These are phyloP conservation scores for Urocolius indicus DNA, from an alignment of 2,113 vertebrate species.

Conservation along the genomic window DNA sequence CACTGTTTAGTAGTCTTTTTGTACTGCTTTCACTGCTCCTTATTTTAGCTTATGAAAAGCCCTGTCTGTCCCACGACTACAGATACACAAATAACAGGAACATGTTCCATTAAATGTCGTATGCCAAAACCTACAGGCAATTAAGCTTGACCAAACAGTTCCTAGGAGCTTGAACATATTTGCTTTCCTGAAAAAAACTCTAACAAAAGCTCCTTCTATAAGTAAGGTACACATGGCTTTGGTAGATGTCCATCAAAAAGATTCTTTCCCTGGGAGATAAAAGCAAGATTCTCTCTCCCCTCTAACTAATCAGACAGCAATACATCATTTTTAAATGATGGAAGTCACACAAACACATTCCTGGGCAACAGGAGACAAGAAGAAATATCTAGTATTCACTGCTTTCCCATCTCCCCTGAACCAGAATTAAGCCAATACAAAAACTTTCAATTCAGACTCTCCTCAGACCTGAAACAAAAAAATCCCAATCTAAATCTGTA, in stretches of 20 bases:
- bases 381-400: not conserved
- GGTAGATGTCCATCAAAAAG: not conserved
- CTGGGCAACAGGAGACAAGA: not conserved
- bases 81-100: constrained; percentile 28
- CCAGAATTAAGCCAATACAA: not conserved
- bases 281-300: not conserved
- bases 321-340: not conserved
- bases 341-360: not conserved
- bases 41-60: not conserved
- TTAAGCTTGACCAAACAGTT: constrained; percentile 55
- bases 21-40: not conserved
- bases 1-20: not conserved
- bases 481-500: not conserved
- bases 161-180: constrained; percentile 21
- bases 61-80: not conserved
- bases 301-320: not conserved
- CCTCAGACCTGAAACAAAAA: not conserved
- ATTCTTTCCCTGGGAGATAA: not conserved
- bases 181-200: constrained; percentile 48
- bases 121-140: constrained; percentile 52
- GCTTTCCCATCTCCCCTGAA: not conserved
- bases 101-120: not conserved
- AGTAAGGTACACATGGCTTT: not conserved
- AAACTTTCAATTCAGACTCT: not conserved
- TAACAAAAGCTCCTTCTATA: constrained; percentile 34